These are phyloP conservation scores for Paracyprichromis sp. DNA, from an alignment of 2,113 vertebrate species.

Conservation along the genomic window DNA sequence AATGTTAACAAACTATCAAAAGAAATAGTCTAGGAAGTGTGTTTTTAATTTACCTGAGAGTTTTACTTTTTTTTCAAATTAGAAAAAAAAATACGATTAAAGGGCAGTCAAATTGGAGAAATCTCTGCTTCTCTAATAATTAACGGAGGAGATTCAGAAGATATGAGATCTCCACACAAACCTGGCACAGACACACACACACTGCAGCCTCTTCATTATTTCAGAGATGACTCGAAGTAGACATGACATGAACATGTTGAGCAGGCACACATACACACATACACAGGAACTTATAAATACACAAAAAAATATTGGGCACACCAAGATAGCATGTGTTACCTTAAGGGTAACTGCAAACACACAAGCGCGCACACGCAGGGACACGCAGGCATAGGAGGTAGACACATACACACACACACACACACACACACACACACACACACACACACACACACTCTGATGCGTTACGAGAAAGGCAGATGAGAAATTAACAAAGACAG, in stretches of 20 bases:
- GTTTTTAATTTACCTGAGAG: neutral
- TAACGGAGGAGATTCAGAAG: neutral
- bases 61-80: neutral
- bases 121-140: neutral
- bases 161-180: neutral
- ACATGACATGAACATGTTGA: slow-evolving; percentile 46
- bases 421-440: neutral
- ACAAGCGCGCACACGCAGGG: neutral
- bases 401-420: neutral
- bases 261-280: neutral
- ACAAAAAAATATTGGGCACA: slow-evolving; percentile 32
- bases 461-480: slow-evolving; percentile 11
- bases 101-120: neutral
- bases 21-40: neutral
- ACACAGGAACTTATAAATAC: neutral
- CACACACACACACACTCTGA: neutral
- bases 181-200: neutral
- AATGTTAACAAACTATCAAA: neutral
- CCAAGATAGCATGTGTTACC: slow-evolving; percentile 52
- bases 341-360: slow-evolving; percentile 26
- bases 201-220: slow-evolving; percentile 39
- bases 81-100: neutral
- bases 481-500: slow-evolving; percentile 52
- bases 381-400: neutral
- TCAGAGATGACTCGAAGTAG: slow-evolving; percentile 44